phyloP scores from a whole-genome alignment of 2,113 vertebrate genomes.

The Murina feae region DNA sequence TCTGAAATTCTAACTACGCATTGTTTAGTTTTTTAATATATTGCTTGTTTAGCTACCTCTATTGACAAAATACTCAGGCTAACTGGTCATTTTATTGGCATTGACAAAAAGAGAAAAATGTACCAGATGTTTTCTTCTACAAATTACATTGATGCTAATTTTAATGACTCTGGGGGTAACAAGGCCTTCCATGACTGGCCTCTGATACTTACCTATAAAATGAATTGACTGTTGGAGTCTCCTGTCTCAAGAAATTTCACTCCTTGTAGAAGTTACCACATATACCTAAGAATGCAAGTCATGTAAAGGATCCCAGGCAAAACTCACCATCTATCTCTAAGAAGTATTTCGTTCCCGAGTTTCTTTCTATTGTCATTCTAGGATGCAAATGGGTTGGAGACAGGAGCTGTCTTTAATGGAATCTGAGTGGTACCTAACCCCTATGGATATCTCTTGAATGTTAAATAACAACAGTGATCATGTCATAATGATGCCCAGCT shows the following conservation, averaged over 20 bases:
- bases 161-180: neutral
- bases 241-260: neutral
- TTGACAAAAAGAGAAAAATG: neutral
- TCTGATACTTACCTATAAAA: neutral
- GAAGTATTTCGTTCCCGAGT: neutral
- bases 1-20: neutral
- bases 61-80: neutral
- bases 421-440: slow-evolving; percentile 9
- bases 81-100: neutral
- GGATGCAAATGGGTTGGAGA: slow-evolving; percentile 11
- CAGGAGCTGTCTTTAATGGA: slow-evolving; percentile 9
- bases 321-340: neutral
- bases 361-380: neutral
- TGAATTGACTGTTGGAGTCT: neutral
- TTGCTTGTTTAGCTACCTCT: neutral
- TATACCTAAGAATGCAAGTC: neutral
- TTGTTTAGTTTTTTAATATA: neutral
- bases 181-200: neutral
- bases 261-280: neutral
- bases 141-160: neutral
- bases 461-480: slow-evolving; percentile 41
- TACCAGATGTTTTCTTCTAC: neutral
- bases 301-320: neutral
- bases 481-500: neutral
- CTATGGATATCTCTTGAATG: neutral